These are phyloP conservation scores for Catharus ustulatus DNA, from an alignment of 2,797 vertebrate genomes.

Conservation along the genomic window DNA sequence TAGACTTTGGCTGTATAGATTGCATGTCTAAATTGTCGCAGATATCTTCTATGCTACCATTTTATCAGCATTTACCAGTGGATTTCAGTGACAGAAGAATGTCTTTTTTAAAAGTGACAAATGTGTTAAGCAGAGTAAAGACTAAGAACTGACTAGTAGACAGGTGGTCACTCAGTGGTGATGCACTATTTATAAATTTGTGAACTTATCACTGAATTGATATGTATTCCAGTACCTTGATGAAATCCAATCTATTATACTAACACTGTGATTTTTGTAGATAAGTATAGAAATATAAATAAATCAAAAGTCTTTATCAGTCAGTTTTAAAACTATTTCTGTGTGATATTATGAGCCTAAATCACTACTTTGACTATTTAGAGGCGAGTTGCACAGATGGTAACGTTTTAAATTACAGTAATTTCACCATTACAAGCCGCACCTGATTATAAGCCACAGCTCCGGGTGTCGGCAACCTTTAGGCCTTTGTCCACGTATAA, in stretches of 20 bases:
- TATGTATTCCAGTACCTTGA: not conserved
- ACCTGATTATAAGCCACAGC: too few relatives aligned
- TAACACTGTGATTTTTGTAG: not conserved
- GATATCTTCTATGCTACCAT: not conserved
- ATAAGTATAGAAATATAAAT: not conserved
- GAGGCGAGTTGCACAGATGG: not conserved
- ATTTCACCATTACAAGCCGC: too few relatives aligned
- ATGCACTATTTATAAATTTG: not conserved
- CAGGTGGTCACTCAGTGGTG: not conserved
- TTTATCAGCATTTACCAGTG: not conserved
- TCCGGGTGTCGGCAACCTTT: too few relatives aligned
- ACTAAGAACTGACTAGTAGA: not conserved
- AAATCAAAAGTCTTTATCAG: not conserved
- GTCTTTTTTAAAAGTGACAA: not conserved
- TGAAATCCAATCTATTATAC: not conserved
- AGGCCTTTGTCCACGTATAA: too few relatives aligned
- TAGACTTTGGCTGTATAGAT: not conserved
- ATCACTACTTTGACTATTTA: not conserved
- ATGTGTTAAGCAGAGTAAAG: not conserved
- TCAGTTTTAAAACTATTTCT: not conserved
- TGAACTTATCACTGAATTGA: not conserved
- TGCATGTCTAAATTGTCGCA: not conserved
- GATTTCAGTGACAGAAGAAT: not conserved
- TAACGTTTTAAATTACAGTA: not conserved
- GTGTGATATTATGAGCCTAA: not conserved